These are phyloP conservation scores for Enteromius mattozi DNA, from an alignment of 2,797 vertebrate species.

Conservation along the genomic window DNA sequence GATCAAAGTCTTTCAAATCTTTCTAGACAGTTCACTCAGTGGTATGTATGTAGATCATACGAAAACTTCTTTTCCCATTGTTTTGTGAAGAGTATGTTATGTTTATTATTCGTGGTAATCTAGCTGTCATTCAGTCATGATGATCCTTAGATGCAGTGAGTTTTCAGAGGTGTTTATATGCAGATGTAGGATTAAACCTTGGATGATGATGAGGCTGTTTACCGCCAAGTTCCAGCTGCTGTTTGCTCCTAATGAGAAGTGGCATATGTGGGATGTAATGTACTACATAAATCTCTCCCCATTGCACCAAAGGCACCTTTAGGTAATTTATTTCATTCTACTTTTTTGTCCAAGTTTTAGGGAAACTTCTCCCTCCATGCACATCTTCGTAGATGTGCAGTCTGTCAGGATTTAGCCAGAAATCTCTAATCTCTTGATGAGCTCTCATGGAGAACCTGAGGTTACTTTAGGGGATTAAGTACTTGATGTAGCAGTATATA, in stretches of 20 bases:
- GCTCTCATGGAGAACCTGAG: constrained; percentile 28
- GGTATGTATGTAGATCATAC: background rate
- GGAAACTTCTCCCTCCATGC: constrained; percentile 39
- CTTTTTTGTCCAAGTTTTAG: constrained; percentile 54
- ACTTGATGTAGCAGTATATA: background rate
- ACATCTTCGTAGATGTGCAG: constrained; percentile 19
- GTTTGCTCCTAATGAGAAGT: constrained; percentile 71
- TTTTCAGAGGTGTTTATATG: constrained; percentile 52
- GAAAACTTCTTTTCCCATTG: background rate
- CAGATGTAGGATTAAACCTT: constrained; percentile 56
- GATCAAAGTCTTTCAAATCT: background rate
- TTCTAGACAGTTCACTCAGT: background rate
- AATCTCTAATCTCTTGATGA: constrained; percentile 19
- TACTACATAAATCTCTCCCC: constrained; percentile 71
- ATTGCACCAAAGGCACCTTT: constrained; percentile 53
- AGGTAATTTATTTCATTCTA: constrained; percentile 55
- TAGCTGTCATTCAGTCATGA: constrained; percentile 22
- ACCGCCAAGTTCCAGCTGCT: constrained; percentile 74
- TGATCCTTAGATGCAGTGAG: constrained; percentile 9
- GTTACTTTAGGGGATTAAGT: constrained; percentile 37
- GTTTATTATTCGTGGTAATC: constrained; percentile 26
- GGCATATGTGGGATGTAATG: constrained; percentile 77
- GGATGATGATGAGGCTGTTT: constrained; percentile 73
- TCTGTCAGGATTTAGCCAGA: constrained; percentile 9
- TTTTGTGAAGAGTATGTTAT: constrained; percentile 18